phyloP scores from a whole-genome alignment of 2,113 vertebrate species.

The Nycticebus coucang region DNA sequence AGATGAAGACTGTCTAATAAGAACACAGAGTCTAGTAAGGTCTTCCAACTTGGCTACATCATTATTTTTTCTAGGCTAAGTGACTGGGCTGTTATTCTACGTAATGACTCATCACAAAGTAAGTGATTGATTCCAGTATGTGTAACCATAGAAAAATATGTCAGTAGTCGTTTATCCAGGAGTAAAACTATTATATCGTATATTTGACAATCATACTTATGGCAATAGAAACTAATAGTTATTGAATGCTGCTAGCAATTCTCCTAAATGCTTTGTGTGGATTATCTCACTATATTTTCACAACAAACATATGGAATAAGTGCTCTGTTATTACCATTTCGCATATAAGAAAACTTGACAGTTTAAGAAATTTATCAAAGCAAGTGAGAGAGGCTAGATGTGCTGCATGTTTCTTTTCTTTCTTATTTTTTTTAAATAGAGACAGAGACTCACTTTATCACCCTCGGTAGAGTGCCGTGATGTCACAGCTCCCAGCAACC shows the following conservation, averaged over 20 bases:
- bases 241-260: neutral
- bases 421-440: no score
- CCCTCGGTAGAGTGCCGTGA: no score
- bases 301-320: neutral
- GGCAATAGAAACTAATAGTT: neutral
- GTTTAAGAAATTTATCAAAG: constrained; percentile 24
- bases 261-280: neutral
- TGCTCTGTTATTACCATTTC: neutral
- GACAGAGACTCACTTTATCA: no score
- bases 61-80: neutral
- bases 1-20: neutral
- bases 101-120: neutral
- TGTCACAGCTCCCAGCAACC: no score
- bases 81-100: neutral
- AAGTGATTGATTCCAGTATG: neutral
- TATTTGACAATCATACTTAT: constrained; percentile 39
- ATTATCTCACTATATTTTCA: neutral
- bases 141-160: neutral
- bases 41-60: neutral
- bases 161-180: constrained; percentile 13
- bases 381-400: neutral
- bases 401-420: neutral
- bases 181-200: neutral
- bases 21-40: neutral
- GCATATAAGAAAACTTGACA: neutral